Evolutionary conservation across 2,113 vertebrate genomes (phyloP), one percentile per base, ranked within the genome.

Genomic region (Calyptomena viridis): DNA sequence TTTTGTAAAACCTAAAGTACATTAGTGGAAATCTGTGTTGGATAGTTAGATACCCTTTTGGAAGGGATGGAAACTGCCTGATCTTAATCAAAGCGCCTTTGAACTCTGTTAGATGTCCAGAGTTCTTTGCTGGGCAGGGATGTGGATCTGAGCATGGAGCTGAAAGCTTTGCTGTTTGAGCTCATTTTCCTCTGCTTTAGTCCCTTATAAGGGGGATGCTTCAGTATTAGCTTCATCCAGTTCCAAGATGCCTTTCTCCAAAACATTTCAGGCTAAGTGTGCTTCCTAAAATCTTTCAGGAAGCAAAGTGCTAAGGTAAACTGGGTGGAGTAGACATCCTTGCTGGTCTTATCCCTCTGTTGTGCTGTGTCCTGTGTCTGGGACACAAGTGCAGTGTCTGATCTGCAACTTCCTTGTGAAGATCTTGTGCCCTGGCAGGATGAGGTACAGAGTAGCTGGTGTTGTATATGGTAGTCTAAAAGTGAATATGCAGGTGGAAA

Each of bases 401-500:
- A 1, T 14, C 35, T 3, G 3, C 37, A 69, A 12, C 84, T 87
- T 74, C 93, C 66, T 62, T 11, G 25, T 68, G 66, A 35, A 66
- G n/a, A 12, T 42, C 23, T 67, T 1, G 7, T 75, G 47, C 35
- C 50, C 42, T 22, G 81, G 21, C 71, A 87, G 35, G 76, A 60
- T 31, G 74, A 90, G 68, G 33, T 60, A 27, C 25, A 35, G 46
- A 27, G 68, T 1, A 71, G 25, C 52, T 47, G 37, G 11, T 78
- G 39, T 12, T 35, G 40, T 60, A 10, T 33, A 9, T 1, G 18
- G 24, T 25, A 69, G 62, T 49, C 63, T 78, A 82, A 92, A 85
- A 85, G 77, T 83, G 88, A 96, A 86, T 59, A 94, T 90, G 92
- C 89, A 81, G 73, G 59, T 92, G 89, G 94, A 92, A 94, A 95